phyloP scores from a whole-genome alignment of 2,888 invertebrate species.

The Apoda limacodes region DNA sequence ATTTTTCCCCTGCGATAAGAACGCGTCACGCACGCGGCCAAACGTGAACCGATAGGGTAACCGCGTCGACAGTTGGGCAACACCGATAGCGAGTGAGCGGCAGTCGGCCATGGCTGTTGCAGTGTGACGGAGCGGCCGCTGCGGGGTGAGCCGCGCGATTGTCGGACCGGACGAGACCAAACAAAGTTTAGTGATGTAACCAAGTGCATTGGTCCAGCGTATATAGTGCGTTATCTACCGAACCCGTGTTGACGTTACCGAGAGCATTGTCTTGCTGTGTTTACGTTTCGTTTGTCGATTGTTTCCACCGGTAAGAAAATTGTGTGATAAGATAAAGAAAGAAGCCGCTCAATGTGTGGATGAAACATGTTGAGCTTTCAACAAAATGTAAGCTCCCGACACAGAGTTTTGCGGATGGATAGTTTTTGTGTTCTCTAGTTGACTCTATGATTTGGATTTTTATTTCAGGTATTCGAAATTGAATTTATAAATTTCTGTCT shows the following conservation, averaged over 20 bases:
- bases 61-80: slow-evolving; percentile 24
- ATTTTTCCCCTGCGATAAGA: too few species aligned
- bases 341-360: background rate
- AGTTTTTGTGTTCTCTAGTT: too few species aligned
- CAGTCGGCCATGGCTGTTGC: slow-evolving; percentile 42
- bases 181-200: slow-evolving; percentile 41
- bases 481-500: too few species aligned
- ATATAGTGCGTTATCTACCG: slow-evolving; percentile 11
- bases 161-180: too few species aligned
- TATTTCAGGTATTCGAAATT: too few species aligned
- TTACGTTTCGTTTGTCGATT: slow-evolving; percentile 35
- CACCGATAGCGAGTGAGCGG: slow-evolving; percentile 47
- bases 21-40: too few species aligned
- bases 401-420: too few species aligned
- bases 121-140: slow-evolving; percentile 21
- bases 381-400: slow-evolving; percentile 6
- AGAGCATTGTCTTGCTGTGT: slow-evolving; percentile 39
- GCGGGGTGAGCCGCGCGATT: slow-evolving; percentile 19
- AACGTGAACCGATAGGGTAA: too few species aligned
- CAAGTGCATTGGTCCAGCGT: slow-evolving; percentile 12
- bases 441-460: too few species aligned
- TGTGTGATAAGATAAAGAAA: slow-evolving; percentile 7
- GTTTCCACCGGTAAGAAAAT: slow-evolving; percentile 17
- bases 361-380: slow-evolving; percentile 8
- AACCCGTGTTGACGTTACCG: slow-evolving; percentile 8